A percentile compares a stretch with the other conserved stretches of the same genome.
Evolutionary conservation across 2,888 invertebrate genomes (phyloP).

Genomic region (Oscheius sp.): DNA sequence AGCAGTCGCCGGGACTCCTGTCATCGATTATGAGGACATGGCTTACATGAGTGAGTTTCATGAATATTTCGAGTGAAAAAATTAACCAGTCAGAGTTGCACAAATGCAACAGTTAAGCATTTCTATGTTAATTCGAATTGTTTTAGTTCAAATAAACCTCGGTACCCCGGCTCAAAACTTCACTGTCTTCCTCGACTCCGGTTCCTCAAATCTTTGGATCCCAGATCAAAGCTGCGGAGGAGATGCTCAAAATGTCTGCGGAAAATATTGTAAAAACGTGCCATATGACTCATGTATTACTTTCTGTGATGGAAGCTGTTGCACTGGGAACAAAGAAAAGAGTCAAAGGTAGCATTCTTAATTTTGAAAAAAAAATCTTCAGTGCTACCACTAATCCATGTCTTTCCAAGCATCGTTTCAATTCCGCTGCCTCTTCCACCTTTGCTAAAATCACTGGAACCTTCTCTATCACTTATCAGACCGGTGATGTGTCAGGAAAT

Average conservation of each 20-base stretch:
- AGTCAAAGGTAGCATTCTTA: background rate
- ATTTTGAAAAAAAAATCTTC: background rate
- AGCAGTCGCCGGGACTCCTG: constrained; percentile 21
- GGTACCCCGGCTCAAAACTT: constrained; percentile 60
- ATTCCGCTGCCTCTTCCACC: constrained; percentile 39
- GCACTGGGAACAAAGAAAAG: constrained; percentile 19
- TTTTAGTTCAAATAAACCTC: constrained; percentile 46
- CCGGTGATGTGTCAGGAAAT: constrained; percentile 62
- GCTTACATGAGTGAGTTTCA: constrained; percentile 46
- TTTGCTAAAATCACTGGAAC: constrained; percentile 41
- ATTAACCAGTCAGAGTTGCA: background rate
- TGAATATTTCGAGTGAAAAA: too few relatives aligned
- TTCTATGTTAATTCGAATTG: background rate
- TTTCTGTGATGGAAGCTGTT: constrained; percentile 49
- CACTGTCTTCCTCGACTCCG: constrained; percentile 57
- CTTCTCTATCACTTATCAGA: constrained; percentile 60
- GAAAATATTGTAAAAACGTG: constrained; percentile 33
- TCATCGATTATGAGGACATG: constrained; percentile 53
- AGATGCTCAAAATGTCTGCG: background rate
- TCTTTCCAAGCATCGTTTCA: constrained; percentile 52
- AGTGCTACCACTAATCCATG: constrained; percentile 40
- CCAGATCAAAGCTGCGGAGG: constrained; percentile 42
- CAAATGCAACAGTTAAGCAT: background rate
- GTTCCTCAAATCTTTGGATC: constrained; percentile 58
- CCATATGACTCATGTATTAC: constrained; percentile 49